These are phyloP conservation scores for Odiellus spinosus DNA, from an alignment of 2,888 invertebrate species.

Conservation along the genomic window DNA sequence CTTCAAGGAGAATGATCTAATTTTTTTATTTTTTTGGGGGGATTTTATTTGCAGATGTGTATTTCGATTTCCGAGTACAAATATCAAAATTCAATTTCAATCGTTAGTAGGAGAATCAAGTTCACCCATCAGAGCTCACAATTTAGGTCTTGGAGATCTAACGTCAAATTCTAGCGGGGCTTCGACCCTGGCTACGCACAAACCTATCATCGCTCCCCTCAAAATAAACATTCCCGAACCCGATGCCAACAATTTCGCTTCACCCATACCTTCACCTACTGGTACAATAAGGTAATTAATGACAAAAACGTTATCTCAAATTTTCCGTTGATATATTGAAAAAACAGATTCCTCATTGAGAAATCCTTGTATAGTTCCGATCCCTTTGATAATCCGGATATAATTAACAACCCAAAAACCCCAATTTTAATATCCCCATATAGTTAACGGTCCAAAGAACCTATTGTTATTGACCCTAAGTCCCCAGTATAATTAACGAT, in stretches of 20 bases:
- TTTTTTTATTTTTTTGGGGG: no score
- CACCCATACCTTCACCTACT: conserved; percentile 83
- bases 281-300: conserved; percentile 38
- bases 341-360: no score
- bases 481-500: no score
- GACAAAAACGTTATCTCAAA: background rate
- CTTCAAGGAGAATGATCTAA: no score
- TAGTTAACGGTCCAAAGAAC: no score
- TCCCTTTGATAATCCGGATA: no score
- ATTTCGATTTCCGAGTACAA: conserved; percentile 91
- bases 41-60: conserved; percentile 59
- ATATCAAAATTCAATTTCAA: conserved; percentile 83
- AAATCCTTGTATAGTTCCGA: no score
- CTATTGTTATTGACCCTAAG: no score
- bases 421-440: no score
- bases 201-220: conserved; percentile 49
- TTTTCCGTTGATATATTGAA: no score
- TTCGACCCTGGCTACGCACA: conserved; percentile 28
- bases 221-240: conserved; percentile 70
- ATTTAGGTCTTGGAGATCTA: conserved; percentile 19
- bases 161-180: conserved; percentile 27
- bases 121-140: conserved; percentile 27
- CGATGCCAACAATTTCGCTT: conserved; percentile 37
- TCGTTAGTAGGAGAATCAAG: conserved; percentile 69
- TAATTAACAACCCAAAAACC: no score